These are phyloP conservation scores for Muscicapa comitata DNA, from an alignment of 2,797 vertebrate species.

Conservation along the genomic window DNA sequence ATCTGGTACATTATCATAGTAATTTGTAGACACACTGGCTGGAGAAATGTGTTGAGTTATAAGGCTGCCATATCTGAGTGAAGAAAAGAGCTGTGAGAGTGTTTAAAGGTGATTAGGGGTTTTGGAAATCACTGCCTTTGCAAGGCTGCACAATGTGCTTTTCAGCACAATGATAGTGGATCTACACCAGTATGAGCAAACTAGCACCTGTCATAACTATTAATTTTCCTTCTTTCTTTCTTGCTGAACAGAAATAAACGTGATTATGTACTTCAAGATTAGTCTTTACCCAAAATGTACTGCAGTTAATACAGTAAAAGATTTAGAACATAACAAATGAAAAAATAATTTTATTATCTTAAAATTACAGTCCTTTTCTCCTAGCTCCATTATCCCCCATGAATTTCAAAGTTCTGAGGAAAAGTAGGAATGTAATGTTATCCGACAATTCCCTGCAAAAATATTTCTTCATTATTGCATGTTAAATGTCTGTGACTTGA, in stretches of 20 bases:
- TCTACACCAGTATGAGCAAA: background rate
- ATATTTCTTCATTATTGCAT: background rate
- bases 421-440: background rate
- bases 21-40: background rate
- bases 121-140: background rate
- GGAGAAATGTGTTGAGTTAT: background rate
- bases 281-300: background rate
- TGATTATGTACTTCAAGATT: background rate
- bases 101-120: background rate
- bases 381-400: background rate
- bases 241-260: background rate
- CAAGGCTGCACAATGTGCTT: background rate
- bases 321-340: background rate
- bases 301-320: background rate
- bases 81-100: background rate
- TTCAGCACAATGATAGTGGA: background rate
- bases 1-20: slow-evolving; percentile 1
- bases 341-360: background rate
- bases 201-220: background rate
- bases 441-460: background rate
- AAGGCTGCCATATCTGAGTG: background rate
- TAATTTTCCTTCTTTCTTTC: background rate
- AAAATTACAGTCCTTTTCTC: background rate
- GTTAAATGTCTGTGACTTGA: background rate
- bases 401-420: background rate